Evolutionary conservation across 2,888 invertebrate genomes (phyloP), one percentile per base, ranked within the genome.

Genomic region (Mamestra brassicae): DNA sequence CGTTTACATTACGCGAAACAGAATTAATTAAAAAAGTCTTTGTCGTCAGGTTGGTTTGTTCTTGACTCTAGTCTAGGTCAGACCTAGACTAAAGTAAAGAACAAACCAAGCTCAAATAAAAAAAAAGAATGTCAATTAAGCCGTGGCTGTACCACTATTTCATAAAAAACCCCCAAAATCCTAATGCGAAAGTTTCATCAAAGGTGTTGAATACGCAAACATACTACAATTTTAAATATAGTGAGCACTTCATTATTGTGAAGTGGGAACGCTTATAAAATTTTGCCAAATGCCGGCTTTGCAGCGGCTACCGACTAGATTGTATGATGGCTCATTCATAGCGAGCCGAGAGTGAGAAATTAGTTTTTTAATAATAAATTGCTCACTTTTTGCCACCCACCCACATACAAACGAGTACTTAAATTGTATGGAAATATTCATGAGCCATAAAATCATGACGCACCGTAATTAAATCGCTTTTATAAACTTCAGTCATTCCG

Each of bases 331-430:
- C 82, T 79, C 86, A 87, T 86, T 86, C 86, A 85, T 58, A 77
- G 73, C 74, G 71, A 71, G 64, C 61, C 66, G 77, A 68, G 74
- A 76, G 68, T 61, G 78, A 80, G 77, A 85, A 86, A 86, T 86
- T 86, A 87, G 87, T 82, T 86, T 86, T 87, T 87, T 85, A 87
- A 86, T 86, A 86, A 71, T 71, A 76, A 71, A 73, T 69, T 67
- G 61, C 63, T 62, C 72, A 76, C 62, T 65, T 80, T 86, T 85
- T 82, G 58, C 55, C 62, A 61, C 68, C 63, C 10, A 45, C 69
- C 58, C 50, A 58, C 63, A 66, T 36, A n/a, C 55, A 71, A 71
- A 73, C 61, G 64, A 61, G 60, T 45, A 47, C 63, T 71, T 57
- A 61, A 67, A 69, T 60, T 69, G 55, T 58, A 54, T 38, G 11